phyloP scores from a whole-genome alignment of 2,797 vertebrate species.

The Tinamus major region DNA sequence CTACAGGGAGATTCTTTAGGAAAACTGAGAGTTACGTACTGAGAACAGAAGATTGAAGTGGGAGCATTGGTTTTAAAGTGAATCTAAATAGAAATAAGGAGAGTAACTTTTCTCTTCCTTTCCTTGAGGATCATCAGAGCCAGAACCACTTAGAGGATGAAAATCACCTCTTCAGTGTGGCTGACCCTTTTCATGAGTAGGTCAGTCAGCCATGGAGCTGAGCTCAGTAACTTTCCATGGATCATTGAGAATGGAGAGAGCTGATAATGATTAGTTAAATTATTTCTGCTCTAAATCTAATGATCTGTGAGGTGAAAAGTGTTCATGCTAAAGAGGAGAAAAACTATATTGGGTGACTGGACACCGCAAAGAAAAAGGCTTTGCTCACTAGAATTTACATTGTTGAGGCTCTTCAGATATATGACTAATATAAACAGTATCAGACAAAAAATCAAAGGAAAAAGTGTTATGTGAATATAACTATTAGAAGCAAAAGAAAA shows the following conservation, averaged over 20 bases:
- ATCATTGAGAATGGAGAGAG: constrained; percentile 56
- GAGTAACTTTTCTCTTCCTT: not conserved
- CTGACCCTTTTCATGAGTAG: constrained; percentile 1
- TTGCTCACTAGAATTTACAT: not conserved
- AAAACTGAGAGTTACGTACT: not conserved
- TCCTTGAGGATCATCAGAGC: not conserved
- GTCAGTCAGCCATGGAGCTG: constrained; percentile 35
- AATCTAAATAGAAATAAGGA: not conserved
- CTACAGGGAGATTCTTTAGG: not conserved
- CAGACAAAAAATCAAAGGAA: not conserved
- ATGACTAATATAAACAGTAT: not conserved
- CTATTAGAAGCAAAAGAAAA: not conserved
- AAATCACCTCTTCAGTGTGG: not conserved
- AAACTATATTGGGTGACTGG: not conserved
- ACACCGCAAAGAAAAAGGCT: not conserved
- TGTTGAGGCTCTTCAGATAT: not conserved
- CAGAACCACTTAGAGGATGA: not conserved
- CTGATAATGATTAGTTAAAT: constrained; percentile 62
- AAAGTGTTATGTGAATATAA: not conserved
- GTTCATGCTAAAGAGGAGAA: constrained; percentile 28
- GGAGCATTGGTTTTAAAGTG: not conserved
- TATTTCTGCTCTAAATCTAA: constrained; percentile 66
- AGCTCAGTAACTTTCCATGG: constrained; percentile 62
- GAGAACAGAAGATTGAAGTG: not conserved
- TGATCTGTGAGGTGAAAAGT: constrained; percentile 66